These are phyloP conservation scores for Physella acuta DNA, from an alignment of 1,140 invertebrate species.

Conservation along the genomic window DNA sequence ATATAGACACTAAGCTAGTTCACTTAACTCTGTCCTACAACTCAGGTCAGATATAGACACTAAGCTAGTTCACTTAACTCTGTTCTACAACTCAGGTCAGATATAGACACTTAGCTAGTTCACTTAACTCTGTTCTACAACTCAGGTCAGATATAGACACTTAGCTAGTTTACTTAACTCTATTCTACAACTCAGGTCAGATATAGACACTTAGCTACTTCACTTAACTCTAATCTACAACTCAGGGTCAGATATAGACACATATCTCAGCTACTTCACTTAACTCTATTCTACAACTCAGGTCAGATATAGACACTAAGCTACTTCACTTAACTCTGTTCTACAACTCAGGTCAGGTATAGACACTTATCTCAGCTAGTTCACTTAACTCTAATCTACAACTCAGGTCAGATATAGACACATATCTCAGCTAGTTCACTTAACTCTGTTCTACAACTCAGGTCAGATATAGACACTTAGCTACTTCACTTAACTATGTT, in stretches of 20 bases:
- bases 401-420: slow-evolving; percentile 71
- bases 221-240: too few species aligned
- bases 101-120: not conserved
- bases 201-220: not conserved
- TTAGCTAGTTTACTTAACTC: too few species aligned
- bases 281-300: too few species aligned
- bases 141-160: slow-evolving; percentile 71
- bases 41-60: slow-evolving; percentile 71
- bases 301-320: slow-evolving; percentile 64
- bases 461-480: slow-evolving; percentile 64
- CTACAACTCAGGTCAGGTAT: slow-evolving; percentile 79
- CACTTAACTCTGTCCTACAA: too few species aligned
- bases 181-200: slow-evolving; percentile 85
- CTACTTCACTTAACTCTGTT: too few species aligned
- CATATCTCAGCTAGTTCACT: too few species aligned
- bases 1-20: not conserved
- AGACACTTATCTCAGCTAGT: not conserved
- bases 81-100: slow-evolving; percentile 85
- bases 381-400: too few species aligned
- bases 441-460: too few species aligned
- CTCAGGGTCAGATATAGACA: slow-evolving; percentile 67
- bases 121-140: too few species aligned
- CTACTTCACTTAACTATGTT: too few species aligned
- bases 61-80: too few species aligned
- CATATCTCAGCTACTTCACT: too few species aligned